Evolutionary conservation across 2,797 vertebrate genomes (phyloP).

Genomic region (Hydrophis major): DNA sequence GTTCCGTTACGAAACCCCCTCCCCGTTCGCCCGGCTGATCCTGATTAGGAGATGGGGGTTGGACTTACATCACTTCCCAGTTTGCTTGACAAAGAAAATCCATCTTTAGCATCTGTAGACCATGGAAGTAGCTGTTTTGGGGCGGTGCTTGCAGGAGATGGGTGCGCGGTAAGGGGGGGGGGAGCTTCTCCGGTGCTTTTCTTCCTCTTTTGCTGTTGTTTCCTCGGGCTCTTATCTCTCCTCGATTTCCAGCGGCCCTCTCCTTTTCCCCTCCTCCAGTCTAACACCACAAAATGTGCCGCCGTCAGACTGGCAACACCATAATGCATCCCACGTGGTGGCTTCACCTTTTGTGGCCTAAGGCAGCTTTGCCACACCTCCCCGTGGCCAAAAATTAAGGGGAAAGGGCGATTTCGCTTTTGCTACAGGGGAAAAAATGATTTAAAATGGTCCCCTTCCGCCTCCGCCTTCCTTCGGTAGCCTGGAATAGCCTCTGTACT

Average conservation of each 20-base stretch:
- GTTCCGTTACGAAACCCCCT: neutral
- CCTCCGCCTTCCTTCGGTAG: neutral
- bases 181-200: neutral
- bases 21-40: neutral
- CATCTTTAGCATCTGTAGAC: neutral
- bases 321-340: constrained; percentile 30
- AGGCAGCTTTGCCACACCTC: constrained; percentile 24
- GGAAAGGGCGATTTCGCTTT: neutral
- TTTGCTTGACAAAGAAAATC: neutral
- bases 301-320: constrained; percentile 7
- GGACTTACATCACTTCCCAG: constrained; percentile 32
- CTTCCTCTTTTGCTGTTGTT: neutral
- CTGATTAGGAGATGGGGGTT: neutral
- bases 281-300: constrained; percentile 31
- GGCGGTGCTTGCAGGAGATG: neutral
- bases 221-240: neutral
- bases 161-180: neutral
- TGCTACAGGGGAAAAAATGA: neutral
- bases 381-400: neutral
- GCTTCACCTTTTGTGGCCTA: constrained; percentile 32
- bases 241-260: neutral
- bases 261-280: neutral
- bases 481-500: constrained; percentile 5
- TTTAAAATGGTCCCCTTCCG: neutral
- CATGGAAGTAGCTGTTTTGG: neutral